Conservation (phyloP, 2,113 vertebrate species). For the Steatornis caripensis region DNA sequence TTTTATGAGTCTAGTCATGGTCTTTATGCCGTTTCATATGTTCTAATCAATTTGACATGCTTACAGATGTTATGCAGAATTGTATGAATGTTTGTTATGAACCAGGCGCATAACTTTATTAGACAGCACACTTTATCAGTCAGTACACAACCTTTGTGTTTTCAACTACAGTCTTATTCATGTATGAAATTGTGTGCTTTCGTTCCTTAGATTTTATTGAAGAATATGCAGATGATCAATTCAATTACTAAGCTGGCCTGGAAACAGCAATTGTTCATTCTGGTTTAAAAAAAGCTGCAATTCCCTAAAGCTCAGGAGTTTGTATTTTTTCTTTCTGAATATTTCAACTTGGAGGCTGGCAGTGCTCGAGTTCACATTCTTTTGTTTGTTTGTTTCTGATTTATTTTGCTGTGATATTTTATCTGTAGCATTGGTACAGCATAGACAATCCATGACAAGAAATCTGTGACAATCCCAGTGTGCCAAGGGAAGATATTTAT, state of each 20-base stretch:
- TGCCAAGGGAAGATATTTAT: neutral
- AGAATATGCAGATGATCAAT: constrained; percentile 6
- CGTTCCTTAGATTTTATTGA: constrained; percentile 3
- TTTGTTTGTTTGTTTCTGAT: neutral
- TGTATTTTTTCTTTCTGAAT: constrained; percentile 20
- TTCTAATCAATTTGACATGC: constrained; percentile 21
- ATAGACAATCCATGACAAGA: neutral
- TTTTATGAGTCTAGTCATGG: constrained; percentile 19
- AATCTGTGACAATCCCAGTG: neutral
- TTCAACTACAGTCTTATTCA: neutral
- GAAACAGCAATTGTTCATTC: neutral
- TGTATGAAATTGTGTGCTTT: neutral
- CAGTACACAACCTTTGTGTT: neutral
- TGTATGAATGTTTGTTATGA: neutral
- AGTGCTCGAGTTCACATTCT: neutral
- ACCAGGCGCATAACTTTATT: neutral
- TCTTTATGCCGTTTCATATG: neutral
- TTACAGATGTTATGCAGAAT: constrained; percentile 1
- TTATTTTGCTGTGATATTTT: neutral
- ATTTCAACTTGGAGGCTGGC: neutral
- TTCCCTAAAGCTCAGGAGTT: neutral
- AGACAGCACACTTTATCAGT: neutral
- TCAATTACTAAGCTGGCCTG: neutral
- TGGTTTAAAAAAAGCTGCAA: neutral
- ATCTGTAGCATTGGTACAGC: neutral